Conservation (phyloP, 2,113 vertebrate genomes). For the Semnornis frantzii region DNA sequence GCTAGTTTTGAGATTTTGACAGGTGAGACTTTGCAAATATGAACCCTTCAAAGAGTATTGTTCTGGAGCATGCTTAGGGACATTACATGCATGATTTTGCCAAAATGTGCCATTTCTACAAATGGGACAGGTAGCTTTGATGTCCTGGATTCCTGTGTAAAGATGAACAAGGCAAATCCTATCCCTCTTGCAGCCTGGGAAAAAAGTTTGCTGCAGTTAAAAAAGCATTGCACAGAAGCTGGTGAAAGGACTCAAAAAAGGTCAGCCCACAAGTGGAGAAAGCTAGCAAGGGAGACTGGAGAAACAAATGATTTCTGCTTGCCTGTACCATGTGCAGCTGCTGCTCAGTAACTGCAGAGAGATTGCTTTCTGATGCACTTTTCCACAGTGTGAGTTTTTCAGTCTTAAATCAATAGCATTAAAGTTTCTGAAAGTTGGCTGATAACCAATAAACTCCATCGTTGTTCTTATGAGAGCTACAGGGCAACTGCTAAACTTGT, state of each 20-base stretch:
- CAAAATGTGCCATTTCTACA: neutral
- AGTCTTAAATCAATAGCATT: neutral
- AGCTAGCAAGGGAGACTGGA: neutral
- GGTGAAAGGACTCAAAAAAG: neutral
- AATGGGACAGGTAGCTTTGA: neutral
- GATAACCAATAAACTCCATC: neutral
- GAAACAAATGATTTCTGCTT: neutral
- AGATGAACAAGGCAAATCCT: neutral
- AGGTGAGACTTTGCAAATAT: neutral
- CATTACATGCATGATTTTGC: neutral
- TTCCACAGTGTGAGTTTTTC: neutral
- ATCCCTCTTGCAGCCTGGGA: neutral
- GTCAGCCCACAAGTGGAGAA: neutral
- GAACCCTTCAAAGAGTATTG: neutral
- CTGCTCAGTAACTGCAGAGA: neutral
- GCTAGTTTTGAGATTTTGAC: neutral
- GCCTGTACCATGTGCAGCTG: neutral
- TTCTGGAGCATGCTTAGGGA: neutral
- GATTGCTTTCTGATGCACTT: neutral
- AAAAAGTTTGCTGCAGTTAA: neutral
- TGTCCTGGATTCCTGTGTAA: neutral
- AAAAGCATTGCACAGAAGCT: neutral
- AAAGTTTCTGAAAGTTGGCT: neutral
- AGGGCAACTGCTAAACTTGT: neutral
- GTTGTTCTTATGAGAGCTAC: neutral